Base-by-base conservation (phyloP, 2,797 vertebrate genomes). In the Lepilemur ruficaudatus region DNA sequence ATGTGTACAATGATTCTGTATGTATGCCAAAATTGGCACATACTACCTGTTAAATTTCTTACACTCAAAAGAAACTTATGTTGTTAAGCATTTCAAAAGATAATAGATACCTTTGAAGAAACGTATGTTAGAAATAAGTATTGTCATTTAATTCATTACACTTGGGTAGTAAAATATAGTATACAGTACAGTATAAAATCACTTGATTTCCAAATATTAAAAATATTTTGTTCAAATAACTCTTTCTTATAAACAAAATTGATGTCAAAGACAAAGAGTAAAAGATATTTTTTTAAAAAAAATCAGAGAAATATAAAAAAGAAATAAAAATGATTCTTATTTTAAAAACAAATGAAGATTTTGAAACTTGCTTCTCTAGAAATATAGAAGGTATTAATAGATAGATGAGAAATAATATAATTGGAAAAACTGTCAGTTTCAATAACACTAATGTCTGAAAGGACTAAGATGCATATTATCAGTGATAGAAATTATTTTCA, bases 41-140 rank as follows among this genome's bases (percentile, higher is more conserved):
- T 57, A n/a, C 43, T 0, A 0, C 88, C 67, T 95, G 41, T 50
- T 81, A 91, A 79, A n/a, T 52, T 94, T 86, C 41, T 88, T 81
- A 46, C 3, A 55, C 73, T 93, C 17, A 9, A 91, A 83, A 84
- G 30, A 63, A 91, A 88, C 2, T 89, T 97, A 50, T 35, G n/a
- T 69, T 75, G 20, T 57, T 87, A 86, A 89, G 9, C 23, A 95
- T 57, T 90, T 93, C 48, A 86, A 88, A 91, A 81, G 23, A 75
- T 55, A 14, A 84, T 90, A 55, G 35, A 70, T 50, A 70, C 5
- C 23, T 83, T 50, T 80, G 79, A 87, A 89, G 50, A 75, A n/a
- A 89, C 32, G 2, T 59, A 50, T 57, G 18, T 46, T 50, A 67
- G 12, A 93, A 94, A 41, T 15, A 90, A 80, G n/a, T 7, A 78